Evolutionary conservation across 2,113 vertebrate species (phyloP).

Genomic region (Hippocampus abdominalis): DNA sequence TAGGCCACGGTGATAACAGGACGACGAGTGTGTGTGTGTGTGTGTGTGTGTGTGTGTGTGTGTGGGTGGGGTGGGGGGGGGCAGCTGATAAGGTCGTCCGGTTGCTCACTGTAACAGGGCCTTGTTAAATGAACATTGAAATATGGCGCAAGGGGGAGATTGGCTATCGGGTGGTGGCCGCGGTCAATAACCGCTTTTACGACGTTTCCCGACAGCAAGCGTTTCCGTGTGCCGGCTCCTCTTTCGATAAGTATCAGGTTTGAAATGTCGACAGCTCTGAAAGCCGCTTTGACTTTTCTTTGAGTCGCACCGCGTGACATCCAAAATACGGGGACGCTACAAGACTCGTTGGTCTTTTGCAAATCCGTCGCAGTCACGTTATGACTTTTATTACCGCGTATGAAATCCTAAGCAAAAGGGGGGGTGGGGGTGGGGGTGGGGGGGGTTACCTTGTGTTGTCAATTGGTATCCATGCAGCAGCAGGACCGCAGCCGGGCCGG

Average conservation of each 20-base stretch:
- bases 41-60: neutral
- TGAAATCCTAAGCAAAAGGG: constrained; percentile 24
- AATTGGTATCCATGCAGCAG: constrained; percentile 31
- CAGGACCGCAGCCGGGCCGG: constrained; percentile 40
- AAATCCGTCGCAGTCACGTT: neutral
- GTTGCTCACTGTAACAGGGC: constrained; percentile 60
- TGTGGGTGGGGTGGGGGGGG: constrained; percentile 13
- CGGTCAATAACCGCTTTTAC: constrained; percentile 17
- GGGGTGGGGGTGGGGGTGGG: too few species aligned
- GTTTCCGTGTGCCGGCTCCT: neutral
- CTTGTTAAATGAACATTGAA: constrained; percentile 53
- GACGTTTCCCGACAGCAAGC: neutral
- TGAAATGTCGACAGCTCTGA: neutral
- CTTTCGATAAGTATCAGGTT: neutral
- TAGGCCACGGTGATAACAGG: constrained; percentile 66
- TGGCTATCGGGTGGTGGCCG: constrained; percentile 14
- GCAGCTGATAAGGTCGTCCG: constrained; percentile 58
- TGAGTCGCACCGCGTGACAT: constrained; percentile 33
- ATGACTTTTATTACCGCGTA: neutral
- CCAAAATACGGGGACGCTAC: neutral
- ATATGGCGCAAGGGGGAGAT: constrained; percentile 19
- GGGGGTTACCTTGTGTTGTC: constrained; percentile 55
- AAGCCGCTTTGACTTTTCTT: constrained; percentile 64
- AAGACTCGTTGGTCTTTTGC: neutral
- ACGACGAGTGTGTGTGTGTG: constrained; percentile 29